A percentile compares a stretch with the other conserved stretches of the same genome.
Evolutionary conservation across 2,888 invertebrate genomes (phyloP).

Genomic region (Bhutanitis thaidina): DNA sequence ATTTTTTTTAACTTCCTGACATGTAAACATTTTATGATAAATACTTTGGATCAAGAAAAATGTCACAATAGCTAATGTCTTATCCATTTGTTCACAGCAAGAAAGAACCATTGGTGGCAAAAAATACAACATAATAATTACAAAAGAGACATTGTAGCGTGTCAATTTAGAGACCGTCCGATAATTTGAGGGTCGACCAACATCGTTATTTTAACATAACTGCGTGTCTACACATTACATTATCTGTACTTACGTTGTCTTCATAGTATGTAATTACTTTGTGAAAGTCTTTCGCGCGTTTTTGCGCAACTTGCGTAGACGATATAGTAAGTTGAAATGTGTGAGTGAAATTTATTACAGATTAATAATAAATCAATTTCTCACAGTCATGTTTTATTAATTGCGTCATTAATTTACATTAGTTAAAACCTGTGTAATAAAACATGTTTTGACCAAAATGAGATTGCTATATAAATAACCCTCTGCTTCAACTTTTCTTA

Average conservation of each 20-base stretch:
- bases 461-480: too few relatives aligned
- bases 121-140: background rate
- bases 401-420: too few relatives aligned
- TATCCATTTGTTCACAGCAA: too few relatives aligned
- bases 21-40: too few relatives aligned
- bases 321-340: background rate
- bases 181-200: constrained; percentile 23
- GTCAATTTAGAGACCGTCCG: constrained; percentile 16
- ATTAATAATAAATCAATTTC: constrained; percentile 11
- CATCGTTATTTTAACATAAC: constrained; percentile 24
- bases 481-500: too few relatives aligned
- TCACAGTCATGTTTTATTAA: too few relatives aligned
- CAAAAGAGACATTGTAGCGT: constrained; percentile 15
- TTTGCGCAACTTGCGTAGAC: constrained; percentile 26
- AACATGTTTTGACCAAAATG: too few relatives aligned
- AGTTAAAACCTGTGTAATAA: too few relatives aligned
- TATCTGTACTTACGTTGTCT: constrained; percentile 29
- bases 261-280: constrained; percentile 42
- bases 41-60: too few relatives aligned
- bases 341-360: constrained; percentile 7
- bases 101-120: background rate
- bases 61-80: too few relatives aligned
- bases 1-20: too few relatives aligned
- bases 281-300: constrained; percentile 49
- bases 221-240: constrained; percentile 31